Evolutionary conservation across 1,140 invertebrate genomes (phyloP).

Genomic region (Rhopalosiphum maidis): DNA sequence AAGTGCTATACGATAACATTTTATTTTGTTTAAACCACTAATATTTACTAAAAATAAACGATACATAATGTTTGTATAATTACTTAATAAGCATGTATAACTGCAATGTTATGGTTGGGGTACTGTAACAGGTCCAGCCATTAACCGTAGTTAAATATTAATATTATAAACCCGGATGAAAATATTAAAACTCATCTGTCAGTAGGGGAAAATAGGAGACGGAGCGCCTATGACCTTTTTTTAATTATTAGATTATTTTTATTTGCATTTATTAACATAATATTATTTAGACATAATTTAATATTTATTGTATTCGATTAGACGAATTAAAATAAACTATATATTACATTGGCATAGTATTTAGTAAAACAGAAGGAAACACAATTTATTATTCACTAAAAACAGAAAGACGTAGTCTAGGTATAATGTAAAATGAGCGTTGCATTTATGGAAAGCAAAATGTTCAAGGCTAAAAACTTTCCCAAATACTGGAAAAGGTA

Average conservation of each 20-base stretch:
- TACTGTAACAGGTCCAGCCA: background rate
- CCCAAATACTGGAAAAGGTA: background rate
- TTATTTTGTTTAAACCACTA: background rate
- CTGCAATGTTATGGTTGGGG: background rate
- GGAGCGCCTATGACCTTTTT: background rate
- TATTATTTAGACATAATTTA: background rate
- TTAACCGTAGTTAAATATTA: background rate
- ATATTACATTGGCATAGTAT: no score
- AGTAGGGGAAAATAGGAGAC: background rate
- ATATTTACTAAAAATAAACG: background rate
- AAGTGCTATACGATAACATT: background rate
- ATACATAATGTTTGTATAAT: background rate
- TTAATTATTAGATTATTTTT: background rate
- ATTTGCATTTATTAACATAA: background rate
- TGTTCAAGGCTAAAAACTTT: background rate
- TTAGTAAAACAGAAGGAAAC: background rate
- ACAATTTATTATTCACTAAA: background rate
- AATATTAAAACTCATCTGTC: background rate
- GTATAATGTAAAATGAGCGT: background rate
- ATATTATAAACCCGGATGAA: background rate
- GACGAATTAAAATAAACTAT: background rate
- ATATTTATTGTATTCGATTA: background rate
- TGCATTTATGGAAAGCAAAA: background rate
- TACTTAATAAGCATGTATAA: background rate
- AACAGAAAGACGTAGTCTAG: background rate